Conservation (phyloP, 1,140 invertebrate genomes). For the Panulirus ornatus region DNA sequence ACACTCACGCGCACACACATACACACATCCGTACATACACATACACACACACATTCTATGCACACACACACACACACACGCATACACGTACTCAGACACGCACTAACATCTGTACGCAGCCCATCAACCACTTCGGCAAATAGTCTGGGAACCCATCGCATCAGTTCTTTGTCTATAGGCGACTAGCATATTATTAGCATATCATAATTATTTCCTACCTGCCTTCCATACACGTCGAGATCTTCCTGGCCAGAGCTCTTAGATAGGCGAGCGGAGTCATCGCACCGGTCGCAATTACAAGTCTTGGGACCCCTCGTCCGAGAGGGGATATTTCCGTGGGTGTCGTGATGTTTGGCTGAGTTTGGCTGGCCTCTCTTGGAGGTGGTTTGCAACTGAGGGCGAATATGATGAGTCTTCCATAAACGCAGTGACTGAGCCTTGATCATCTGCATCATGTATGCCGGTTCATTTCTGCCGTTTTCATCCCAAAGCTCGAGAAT, state of each 20-base stretch:
- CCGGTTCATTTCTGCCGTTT: not conserved
- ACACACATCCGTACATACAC: not conserved
- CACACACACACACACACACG: not conserved
- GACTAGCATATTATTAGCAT: constrained; percentile 63
- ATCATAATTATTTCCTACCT: constrained; percentile 73
- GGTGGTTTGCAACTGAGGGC: not conserved
- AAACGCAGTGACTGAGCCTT: constrained; percentile 38
- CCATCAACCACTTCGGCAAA: constrained; percentile 58
- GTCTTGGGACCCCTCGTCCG: too few species aligned
- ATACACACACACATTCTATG: too few species aligned
- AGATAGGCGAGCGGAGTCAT: not conserved
- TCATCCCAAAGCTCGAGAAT: constrained; percentile 42
- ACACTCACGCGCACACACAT: not conserved
- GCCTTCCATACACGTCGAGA: constrained; percentile 64
- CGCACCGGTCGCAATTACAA: too few species aligned
- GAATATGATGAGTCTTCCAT: not conserved
- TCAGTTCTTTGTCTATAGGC: constrained; percentile 66
- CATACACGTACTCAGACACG: not conserved
- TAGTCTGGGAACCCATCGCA: constrained; percentile 62
- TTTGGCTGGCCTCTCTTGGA: too few species aligned
- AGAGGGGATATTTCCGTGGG: too few species aligned
- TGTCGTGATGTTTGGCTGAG: too few species aligned
- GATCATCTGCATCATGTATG: not conserved
- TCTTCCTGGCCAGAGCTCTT: constrained; percentile 13
- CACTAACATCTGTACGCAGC: not conserved